Evolutionary conservation across 2,888 invertebrate genomes (phyloP), one percentile per base, ranked within the genome.

Genomic region (Melanostoma scalare): DNA sequence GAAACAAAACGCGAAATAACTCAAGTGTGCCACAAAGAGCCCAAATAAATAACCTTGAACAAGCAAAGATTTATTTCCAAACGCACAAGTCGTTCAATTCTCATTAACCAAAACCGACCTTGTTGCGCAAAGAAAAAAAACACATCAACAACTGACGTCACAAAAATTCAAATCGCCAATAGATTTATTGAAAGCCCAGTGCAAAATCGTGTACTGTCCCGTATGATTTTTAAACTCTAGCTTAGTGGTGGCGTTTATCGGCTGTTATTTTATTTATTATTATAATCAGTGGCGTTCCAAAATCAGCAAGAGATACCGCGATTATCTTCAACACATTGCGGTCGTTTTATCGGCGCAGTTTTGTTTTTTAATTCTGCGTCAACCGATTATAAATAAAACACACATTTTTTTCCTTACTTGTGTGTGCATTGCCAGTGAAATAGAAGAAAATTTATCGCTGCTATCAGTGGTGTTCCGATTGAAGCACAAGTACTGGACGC

Each of bases 351-450:
- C 74, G 69, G 53, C n/a, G 50, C 20, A 50, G 58, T 65, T 31
- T 44, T 58, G 10, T 9, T 46, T 6, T 68, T 69, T 60, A 65
- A 69, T 82, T 74, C 63, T 73, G 73, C 77, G 78, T 77, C 78
- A 82, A 82, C 69, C 42, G 58, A 61, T 61, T 61, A 8, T 33
- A 9, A 33, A 20, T 35, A 35, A 46, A 46, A 60, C 33, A 44
- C 9, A 58, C 10, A 4, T 35, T 44, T 4, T 36, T 42, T n/a
- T 30, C 36, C 1, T 3, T 55, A 10, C 55, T 20, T 30, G 30
- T 8, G 30, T 8, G 0, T 3, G 36, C 48, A 50, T 20, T 20
- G 20, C 20, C 20, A 20, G 20, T 20, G 20, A 1, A 20, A 20
- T 20, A 20, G 20, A 20, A 20, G 20, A 63, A 63, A 38, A 50